Evolutionary conservation across 2,113 vertebrate genomes (phyloP).

Genomic region (Diadophis punctatus): DNA sequence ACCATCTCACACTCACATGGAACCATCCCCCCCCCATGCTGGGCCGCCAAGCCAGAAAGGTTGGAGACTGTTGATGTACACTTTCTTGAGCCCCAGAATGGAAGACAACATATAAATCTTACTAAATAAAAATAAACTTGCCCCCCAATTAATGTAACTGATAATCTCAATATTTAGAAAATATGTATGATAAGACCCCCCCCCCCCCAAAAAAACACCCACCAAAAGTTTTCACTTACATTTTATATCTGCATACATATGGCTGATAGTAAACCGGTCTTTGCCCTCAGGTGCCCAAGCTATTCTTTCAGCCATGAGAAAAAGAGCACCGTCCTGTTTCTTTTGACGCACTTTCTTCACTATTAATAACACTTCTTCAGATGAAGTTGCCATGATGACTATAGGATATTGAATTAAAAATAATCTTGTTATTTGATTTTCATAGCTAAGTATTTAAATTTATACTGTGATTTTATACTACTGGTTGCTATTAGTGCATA

Average conservation of each 20-base stretch:
- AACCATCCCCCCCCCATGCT: neutral
- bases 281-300: slow-evolving; percentile 98
- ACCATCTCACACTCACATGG: neutral
- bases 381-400: slow-evolving; percentile 87
- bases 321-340: slow-evolving; percentile 97
- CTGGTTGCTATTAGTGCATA: neutral
- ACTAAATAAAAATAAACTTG: neutral
- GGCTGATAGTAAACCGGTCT: slow-evolving; percentile 95
- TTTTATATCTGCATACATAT: slow-evolving; percentile 94
- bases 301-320: slow-evolving; percentile 95
- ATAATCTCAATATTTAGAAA: rapidly evolving
- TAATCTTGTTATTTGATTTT: neutral
- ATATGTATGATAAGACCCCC: neutral
- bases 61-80: neutral
- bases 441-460: neutral
- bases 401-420: slow-evolving; percentile 35
- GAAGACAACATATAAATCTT: neutral
- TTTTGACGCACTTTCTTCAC: slow-evolving; percentile 95
- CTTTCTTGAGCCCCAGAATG: neutral
- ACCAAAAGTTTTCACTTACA: slow-evolving; percentile 75
- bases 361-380: slow-evolving; percentile 94
- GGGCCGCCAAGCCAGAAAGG: neutral
- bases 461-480: neutral
- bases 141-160: neutral
- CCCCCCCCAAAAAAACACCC: too few species aligned